Conservation (phyloP, 2,113 vertebrate species). For the Pontoporia blainvillei region DNA sequence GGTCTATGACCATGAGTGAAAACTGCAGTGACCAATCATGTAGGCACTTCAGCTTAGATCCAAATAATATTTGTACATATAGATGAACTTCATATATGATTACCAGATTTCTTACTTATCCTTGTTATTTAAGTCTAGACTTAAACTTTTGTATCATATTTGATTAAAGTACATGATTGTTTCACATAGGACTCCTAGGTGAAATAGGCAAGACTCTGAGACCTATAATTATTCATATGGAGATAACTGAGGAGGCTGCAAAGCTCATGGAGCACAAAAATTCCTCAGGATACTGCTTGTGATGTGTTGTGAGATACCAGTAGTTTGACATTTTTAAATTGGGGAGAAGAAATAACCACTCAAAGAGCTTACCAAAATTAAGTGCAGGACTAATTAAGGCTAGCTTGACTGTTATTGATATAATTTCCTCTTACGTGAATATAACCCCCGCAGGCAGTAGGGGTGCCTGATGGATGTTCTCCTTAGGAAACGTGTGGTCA, state of each 20-base stretch:
- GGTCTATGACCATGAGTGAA: background rate
- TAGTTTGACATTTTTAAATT: background rate
- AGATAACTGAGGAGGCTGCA: background rate
- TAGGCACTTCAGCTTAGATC: background rate
- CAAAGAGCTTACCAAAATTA: conserved; percentile 49
- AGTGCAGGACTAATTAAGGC: conserved; percentile 48
- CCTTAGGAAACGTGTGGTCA: conserved; percentile 51
- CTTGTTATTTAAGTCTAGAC: background rate
- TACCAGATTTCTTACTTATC: background rate
- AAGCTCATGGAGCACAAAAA: background rate
- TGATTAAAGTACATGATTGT: background rate
- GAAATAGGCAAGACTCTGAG: background rate
- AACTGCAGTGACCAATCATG: background rate
- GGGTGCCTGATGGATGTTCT: conserved; percentile 37
- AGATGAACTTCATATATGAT: background rate
- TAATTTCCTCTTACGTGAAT: conserved; percentile 23
- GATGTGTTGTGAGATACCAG: background rate
- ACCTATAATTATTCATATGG: background rate
- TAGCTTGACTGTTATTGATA: conserved; percentile 5
- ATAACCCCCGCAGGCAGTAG: background rate
- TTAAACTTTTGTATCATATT: background rate
- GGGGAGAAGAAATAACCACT: conserved; percentile 21
- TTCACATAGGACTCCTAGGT: background rate
- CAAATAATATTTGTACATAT: background rate
- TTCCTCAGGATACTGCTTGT: background rate